phyloP scores from a whole-genome alignment of 2,888 invertebrate genomes.

The Idaea aversata region DNA sequence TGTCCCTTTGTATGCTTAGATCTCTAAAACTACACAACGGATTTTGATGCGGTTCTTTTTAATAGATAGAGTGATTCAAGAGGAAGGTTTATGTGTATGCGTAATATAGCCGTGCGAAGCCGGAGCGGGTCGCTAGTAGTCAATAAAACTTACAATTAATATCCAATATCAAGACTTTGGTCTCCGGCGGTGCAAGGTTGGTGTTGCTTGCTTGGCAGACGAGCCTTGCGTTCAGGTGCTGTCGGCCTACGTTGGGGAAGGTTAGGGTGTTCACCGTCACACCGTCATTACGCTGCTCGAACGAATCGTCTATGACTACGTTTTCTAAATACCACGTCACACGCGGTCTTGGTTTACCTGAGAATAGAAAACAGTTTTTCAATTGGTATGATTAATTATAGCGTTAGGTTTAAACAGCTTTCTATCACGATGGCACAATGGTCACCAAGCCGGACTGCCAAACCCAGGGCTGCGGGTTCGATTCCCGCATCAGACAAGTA shows the following conservation, averaged over 20 bases:
- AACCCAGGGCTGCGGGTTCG: no score
- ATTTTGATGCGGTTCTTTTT: no score
- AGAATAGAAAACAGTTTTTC: conserved; percentile 12
- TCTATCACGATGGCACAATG: no score
- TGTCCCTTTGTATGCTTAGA: no score
- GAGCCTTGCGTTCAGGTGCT: conserved; percentile 90
- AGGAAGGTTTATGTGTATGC: no score
- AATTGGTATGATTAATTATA: conserved; percentile 1
- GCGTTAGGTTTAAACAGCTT: no score
- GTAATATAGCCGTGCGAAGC: no score
- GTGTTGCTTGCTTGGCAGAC: conserved; percentile 94
- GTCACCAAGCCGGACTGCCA: no score
- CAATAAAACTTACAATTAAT: conserved; percentile 88
- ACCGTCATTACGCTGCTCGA: conserved; percentile 84
- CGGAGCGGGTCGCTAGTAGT: no score
- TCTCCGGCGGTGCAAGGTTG: conserved; percentile 88
- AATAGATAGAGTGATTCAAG: no score
- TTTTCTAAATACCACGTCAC: conserved; percentile 94
- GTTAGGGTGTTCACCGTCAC: conserved; percentile 89
- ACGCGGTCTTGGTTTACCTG: conserved; percentile 88
- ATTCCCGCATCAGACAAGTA: no score
- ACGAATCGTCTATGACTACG: conserved; percentile 90
- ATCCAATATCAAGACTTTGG: conserved; percentile 89
- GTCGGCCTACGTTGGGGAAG: conserved; percentile 89
- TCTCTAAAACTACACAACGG: no score